A percentile compares a stretch with the other conserved stretches of the same genome.
Conservation (phyloP, 2,888 invertebrate species). For the Zaprionus lineosus region DNA sequence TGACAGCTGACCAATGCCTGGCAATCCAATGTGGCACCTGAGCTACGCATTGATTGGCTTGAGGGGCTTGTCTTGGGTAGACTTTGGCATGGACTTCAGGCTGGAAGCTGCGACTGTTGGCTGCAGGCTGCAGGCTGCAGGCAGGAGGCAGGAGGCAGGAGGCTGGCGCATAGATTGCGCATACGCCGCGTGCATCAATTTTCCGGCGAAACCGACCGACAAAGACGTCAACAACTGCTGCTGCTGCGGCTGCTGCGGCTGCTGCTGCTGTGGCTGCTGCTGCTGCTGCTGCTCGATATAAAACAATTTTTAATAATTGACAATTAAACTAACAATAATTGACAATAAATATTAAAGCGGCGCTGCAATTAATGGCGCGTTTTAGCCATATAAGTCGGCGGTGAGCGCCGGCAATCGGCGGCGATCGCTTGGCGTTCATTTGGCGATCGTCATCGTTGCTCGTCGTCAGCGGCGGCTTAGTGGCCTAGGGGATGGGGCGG, state of each 20-base stretch:
- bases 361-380: conserved; percentile 72
- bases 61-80: no score
- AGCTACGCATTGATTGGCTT: conserved; percentile 64
- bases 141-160: no score
- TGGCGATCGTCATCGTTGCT: conserved; percentile 15
- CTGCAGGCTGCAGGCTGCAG: conserved; percentile 8
- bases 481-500: no score
- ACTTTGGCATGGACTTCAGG: no score
- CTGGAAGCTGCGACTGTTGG: neutral
- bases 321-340: conserved; percentile 76
- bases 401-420: conserved; percentile 26
- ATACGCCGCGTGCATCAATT: conserved; percentile 58
- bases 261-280: conserved; percentile 17
- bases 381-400: conserved; percentile 68
- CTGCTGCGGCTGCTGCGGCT: neutral
- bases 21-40: conserved; percentile 56
- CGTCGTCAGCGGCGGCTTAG: conserved; percentile 29
- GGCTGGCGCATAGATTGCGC: conserved; percentile 40
- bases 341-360: conserved; percentile 74
- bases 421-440: neutral
- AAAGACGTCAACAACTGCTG: neutral
- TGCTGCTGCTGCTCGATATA: conserved; percentile 19
- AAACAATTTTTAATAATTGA: conserved; percentile 72
- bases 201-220: neutral
- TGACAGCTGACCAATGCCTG: conserved; percentile 50